phyloP scores from a whole-genome alignment of 2,113 vertebrate genomes.

The Colaptes auratus region DNA sequence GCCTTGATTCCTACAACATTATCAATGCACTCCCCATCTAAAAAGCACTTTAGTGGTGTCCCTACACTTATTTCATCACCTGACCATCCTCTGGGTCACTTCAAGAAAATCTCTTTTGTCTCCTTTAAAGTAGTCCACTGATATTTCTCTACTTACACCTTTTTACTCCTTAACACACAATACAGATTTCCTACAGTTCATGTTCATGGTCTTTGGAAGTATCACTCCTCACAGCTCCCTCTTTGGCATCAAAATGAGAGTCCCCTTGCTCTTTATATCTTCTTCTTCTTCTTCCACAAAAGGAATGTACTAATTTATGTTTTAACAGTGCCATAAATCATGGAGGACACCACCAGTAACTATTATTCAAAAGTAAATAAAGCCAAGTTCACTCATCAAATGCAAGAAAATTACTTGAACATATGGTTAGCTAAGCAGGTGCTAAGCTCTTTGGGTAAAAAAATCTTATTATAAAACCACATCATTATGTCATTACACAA shows the following conservation, averaged over 20 bases:
- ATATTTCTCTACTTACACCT: neutral
- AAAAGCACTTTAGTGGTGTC: neutral
- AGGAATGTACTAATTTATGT: neutral
- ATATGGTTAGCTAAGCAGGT: neutral
- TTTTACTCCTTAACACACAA: neutral
- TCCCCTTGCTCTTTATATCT: neutral
- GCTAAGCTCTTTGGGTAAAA: neutral
- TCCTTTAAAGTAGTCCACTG: neutral
- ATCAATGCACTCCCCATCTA: neutral
- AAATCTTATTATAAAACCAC: neutral
- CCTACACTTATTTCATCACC: accelerated
- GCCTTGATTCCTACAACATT: neutral
- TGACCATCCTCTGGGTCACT: neutral
- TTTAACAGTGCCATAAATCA: neutral
- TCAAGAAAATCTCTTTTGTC: neutral
- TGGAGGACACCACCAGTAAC: neutral
- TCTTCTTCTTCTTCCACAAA: neutral
- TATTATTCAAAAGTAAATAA: neutral
- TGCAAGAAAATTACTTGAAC: neutral
- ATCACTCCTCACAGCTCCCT: neutral
- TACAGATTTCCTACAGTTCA: neutral
- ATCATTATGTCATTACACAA: neutral
- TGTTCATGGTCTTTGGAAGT: neutral
- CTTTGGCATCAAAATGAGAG: neutral
- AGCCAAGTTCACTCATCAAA: neutral